Evolutionary conservation across 2,888 invertebrate species (phyloP).

Genomic region (Aspidiotus rigidus): DNA sequence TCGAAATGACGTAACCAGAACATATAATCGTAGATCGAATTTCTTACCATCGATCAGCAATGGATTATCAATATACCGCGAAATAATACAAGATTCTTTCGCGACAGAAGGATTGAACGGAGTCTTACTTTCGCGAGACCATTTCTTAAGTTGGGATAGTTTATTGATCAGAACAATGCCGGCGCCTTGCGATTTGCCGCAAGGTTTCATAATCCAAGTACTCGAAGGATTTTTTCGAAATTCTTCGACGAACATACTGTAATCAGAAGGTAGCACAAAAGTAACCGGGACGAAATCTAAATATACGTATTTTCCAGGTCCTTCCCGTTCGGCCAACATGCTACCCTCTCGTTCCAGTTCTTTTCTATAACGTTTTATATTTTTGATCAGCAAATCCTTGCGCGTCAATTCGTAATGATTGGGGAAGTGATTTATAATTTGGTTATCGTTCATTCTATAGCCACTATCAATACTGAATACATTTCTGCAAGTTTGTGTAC

Average conservation of each 20-base stretch:
- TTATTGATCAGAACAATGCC: conserved; percentile 94
- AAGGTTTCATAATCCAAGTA: conserved; percentile 97
- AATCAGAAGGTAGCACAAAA: conserved; percentile 81
- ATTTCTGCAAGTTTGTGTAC: conserved; percentile 78
- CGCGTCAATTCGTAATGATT: conserved; percentile 91
- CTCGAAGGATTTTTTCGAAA: conserved; percentile 87
- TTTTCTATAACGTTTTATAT: conserved; percentile 86
- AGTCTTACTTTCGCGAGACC: conserved; percentile 78
- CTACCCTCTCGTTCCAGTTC: conserved; percentile 86
- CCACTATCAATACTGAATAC: conserved; percentile 87
- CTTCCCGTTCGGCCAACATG: conserved; percentile 70
- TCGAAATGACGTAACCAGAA: conserved; percentile 84
- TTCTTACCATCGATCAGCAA: conserved; percentile 91
- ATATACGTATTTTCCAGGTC: conserved; percentile 62
- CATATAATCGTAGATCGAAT: conserved; percentile 85
- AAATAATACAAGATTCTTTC: conserved; percentile 90
- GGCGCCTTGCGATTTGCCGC: conserved; percentile 87
- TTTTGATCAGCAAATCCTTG: conserved; percentile 91
- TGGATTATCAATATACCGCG: conserved; percentile 92
- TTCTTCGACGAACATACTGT: conserved; percentile 94
- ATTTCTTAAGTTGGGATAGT: conserved; percentile 82
- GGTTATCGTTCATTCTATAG: conserved; percentile 84
- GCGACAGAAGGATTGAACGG: conserved; percentile 70
- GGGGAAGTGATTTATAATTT: conserved; percentile 91
- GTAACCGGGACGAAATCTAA: conserved; percentile 89